phyloP scores from a whole-genome alignment of 2,888 invertebrate genomes.

The Megalurothrips usitatus region DNA sequence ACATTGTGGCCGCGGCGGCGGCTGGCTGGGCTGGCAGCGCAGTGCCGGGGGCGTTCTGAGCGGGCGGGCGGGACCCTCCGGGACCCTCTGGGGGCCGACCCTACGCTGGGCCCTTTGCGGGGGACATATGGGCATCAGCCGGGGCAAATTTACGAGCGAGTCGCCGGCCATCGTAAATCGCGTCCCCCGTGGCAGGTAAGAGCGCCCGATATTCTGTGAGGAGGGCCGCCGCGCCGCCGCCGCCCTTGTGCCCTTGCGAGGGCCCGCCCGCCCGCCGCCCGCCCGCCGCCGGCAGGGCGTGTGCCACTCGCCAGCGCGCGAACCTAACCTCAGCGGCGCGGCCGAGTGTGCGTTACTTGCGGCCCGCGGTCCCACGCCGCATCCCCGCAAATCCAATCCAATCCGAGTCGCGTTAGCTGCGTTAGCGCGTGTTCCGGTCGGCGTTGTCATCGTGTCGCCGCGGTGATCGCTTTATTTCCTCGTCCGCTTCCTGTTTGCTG shows the following conservation, averaged over 20 bases:
- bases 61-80: too few species aligned
- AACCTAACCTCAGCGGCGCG: too few species aligned
- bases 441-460: neutral
- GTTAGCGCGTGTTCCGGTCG: too few species aligned
- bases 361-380: neutral
- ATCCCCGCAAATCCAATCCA: neutral
- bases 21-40: too few species aligned
- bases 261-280: too few species aligned
- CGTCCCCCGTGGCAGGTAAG: neutral
- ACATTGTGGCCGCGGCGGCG: too few species aligned
- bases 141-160: constrained; percentile 11
- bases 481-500: neutral
- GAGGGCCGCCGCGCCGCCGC: neutral
- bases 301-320: too few species aligned
- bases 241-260: neutral
- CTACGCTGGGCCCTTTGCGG: neutral
- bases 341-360: too few species aligned
- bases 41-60: too few species aligned
- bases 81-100: neutral
- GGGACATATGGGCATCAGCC: constrained; percentile 4
- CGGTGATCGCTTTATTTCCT: constrained; percentile 3
- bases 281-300: too few species aligned
- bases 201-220: neutral
- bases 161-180: constrained; percentile 15
- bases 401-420: neutral